A percentile compares a stretch with the other conserved stretches of the same genome.
phyloP scores from a whole-genome alignment of 2,888 invertebrate genomes.

The Galerucella calmariensis region DNA sequence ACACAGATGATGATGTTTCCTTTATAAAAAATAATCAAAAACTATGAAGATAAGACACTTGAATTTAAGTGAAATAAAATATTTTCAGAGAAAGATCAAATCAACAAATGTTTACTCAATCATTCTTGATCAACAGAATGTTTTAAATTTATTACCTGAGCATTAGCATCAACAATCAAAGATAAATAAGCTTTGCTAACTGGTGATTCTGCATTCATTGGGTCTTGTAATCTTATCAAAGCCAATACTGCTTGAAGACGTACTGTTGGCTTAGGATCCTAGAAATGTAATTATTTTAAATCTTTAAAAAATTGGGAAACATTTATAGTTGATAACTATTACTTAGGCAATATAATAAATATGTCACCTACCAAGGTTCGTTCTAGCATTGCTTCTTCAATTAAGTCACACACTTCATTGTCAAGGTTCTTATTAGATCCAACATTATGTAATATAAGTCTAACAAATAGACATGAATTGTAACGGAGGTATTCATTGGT shows the following conservation, averaged over 20 bases:
- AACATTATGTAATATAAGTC: constrained; percentile 47
- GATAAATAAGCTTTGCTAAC: constrained; percentile 82
- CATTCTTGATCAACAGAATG: not conserved
- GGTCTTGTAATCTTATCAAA: constrained; percentile 83
- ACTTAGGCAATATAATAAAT: not conserved
- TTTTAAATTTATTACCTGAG: constrained; percentile 66
- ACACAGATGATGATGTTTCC: not conserved
- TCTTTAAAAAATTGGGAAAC: not conserved
- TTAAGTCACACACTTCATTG: constrained; percentile 51
- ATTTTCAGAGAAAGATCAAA: no score
- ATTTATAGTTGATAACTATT: not conserved
- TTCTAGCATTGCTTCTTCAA: constrained; percentile 53
- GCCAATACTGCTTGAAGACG: constrained; percentile 84
- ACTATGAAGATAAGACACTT: not conserved
- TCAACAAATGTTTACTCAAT: no score
- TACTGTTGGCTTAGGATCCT: constrained; percentile 81
- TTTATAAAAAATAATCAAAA: not conserved
- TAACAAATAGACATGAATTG: constrained; percentile 51
- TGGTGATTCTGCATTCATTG: constrained; percentile 78
- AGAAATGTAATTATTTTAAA: constrained; percentile 48
- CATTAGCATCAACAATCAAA: constrained; percentile 76
- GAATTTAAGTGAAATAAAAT: not conserved
- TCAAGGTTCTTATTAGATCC: constrained; percentile 48
- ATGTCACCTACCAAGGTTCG: constrained; percentile 47
- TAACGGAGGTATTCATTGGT: constrained; percentile 41